Evolutionary conservation across 2,888 invertebrate species (phyloP).

Genomic region (Pyrocoelia pectoralis): DNA sequence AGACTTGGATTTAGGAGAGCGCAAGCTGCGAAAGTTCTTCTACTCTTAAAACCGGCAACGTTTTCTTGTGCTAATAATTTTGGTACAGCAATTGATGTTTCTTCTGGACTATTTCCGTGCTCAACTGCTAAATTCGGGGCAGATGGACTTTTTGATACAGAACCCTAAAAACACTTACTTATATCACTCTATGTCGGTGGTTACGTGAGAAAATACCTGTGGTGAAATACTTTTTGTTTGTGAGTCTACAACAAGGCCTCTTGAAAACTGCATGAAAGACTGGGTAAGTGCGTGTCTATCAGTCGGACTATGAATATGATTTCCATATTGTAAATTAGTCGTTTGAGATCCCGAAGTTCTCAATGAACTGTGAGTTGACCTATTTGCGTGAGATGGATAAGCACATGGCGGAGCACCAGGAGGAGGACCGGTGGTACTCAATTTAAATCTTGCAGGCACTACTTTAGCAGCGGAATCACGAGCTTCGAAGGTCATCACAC

Average conservation of each 20-base stretch:
- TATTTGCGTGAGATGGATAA: conserved; percentile 29
- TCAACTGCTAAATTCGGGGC: conserved; percentile 65
- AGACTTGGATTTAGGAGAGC: conserved; percentile 69
- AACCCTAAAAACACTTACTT: conserved; percentile 49
- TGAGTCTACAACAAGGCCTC: conserved; percentile 56
- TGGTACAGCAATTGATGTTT: conserved; percentile 40
- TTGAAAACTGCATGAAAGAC: conserved; percentile 63
- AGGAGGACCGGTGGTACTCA: conserved; percentile 50
- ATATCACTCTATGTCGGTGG: not conserved
- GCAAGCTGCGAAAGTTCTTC: conserved; percentile 57
- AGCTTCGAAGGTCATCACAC: conserved; percentile 98
- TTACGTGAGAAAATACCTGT: conserved; percentile 40
- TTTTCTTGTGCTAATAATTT: conserved; percentile 36
- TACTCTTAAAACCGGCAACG: conserved; percentile 25
- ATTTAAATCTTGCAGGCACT: conserved; percentile 77
- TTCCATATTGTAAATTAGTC: conserved; percentile 39
- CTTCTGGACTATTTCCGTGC: conserved; percentile 51
- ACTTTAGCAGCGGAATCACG: conserved; percentile 94
- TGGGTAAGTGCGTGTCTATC: conserved; percentile 57
- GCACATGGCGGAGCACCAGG: conserved; percentile 25
- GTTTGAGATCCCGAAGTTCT: conserved; percentile 55
- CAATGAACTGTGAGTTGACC: conserved; percentile 51
- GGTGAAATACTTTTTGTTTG: conserved; percentile 48
- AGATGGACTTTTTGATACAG: conserved; percentile 65
- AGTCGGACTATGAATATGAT: conserved; percentile 27